These are phyloP conservation scores for Aspidapion aeneum DNA, from an alignment of 2,888 invertebrate species.

Conservation along the genomic window DNA sequence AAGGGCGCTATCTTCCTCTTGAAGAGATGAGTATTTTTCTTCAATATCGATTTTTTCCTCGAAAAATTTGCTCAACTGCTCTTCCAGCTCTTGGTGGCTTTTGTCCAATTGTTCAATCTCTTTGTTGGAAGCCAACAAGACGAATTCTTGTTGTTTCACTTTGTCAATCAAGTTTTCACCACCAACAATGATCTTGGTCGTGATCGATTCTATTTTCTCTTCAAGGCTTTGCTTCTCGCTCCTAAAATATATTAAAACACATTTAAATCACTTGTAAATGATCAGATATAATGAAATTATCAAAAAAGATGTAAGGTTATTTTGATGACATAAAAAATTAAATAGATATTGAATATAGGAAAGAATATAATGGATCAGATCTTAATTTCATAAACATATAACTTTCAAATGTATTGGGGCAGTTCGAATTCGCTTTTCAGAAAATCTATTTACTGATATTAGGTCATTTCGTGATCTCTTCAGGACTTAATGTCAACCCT, in stretches of 20 bases:
- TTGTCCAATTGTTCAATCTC: constrained; percentile 76
- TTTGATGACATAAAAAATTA: no score
- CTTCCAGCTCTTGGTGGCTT: constrained; percentile 76
- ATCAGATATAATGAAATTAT: background rate
- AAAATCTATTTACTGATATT: no score
- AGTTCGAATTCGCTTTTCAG: no score
- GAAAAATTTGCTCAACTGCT: constrained; percentile 84
- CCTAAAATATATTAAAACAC: constrained; percentile 37
- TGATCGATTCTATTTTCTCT: constrained; percentile 83
- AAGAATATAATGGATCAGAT: no score
- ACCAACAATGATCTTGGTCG: constrained; percentile 95
- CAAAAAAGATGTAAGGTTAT: no score
- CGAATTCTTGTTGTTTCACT: constrained; percentile 87
- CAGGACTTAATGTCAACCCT: no score
- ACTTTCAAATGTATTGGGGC: no score
- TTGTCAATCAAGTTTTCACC: constrained; percentile 98
- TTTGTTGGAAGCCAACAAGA: constrained; percentile 82
- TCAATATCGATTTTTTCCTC: constrained; percentile 92
- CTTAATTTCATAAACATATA: no score
- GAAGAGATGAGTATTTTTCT: constrained; percentile 89
- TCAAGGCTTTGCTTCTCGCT: constrained; percentile 78
- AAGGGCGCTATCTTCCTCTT: constrained; percentile 92
- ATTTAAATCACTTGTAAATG: background rate
- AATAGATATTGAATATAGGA: no score
- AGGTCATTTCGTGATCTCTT: no score